Conservation (phyloP, 2,888 invertebrate genomes). For the Pemphredon lugubris region DNA sequence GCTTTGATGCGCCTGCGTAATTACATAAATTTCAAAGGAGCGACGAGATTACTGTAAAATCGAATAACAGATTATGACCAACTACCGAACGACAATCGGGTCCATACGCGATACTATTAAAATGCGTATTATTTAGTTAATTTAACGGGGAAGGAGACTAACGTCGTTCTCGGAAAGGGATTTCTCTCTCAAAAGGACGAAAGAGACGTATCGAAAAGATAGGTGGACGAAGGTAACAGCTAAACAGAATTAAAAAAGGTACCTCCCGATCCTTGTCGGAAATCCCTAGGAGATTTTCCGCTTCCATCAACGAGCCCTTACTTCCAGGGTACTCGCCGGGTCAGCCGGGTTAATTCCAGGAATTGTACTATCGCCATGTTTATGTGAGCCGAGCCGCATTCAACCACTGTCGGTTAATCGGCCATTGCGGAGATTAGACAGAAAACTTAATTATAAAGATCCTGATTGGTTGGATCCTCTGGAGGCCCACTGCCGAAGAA, state of each 20-base stretch:
- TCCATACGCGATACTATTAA: conserved; percentile 4
- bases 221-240: conserved; percentile 8
- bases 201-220: background rate
- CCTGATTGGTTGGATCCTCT: conserved; percentile 76
- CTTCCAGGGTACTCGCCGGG: conserved; percentile 26
- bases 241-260: conserved; percentile 37
- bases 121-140: no score
- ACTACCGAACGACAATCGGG: no score
- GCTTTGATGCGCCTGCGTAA: background rate
- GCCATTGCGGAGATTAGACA: conserved; percentile 76
- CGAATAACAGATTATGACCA: no score
- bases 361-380: conserved; percentile 70
- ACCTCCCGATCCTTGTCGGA: conserved; percentile 60
- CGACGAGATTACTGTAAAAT: background rate
- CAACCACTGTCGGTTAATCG: conserved; percentile 69
- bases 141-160: no score
- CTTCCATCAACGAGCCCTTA: conserved; percentile 46
- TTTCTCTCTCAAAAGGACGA: conserved; percentile 12
- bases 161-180: conserved; percentile 12
- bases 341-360: conserved; percentile 63
- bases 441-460: conserved; percentile 79
- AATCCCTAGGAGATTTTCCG: conserved; percentile 58
- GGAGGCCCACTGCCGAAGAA: conserved; percentile 61
- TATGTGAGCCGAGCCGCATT: conserved; percentile 63
- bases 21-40: background rate